Percentiles rank a stretch among this genome's conserved stretches.
These are phyloP conservation scores for Acanthornis magna DNA, from an alignment of 2,797 vertebrate genomes.

Conservation along the genomic window DNA sequence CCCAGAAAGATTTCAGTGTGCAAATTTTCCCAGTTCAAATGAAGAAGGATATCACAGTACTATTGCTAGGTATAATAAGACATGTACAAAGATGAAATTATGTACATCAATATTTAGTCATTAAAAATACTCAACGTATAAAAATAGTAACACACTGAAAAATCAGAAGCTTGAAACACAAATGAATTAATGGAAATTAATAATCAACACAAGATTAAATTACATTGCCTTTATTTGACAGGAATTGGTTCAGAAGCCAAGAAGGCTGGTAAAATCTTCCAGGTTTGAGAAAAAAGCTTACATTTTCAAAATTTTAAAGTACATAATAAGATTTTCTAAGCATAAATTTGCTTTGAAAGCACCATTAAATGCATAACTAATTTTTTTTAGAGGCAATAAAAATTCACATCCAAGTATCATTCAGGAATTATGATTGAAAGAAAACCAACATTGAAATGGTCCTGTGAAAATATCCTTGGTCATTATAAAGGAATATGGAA, in stretches of 20 bases:
- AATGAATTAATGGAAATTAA: background rate
- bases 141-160: background rate
- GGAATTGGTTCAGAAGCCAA: background rate
- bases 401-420: too few relatives aligned
- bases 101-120: background rate
- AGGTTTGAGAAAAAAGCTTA: background rate
- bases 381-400: background rate
- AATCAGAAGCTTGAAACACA: background rate
- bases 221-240: background rate
- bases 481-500: background rate
- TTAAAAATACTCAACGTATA: background rate
- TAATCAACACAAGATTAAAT: background rate
- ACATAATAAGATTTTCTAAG: background rate
- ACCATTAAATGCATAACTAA: background rate
- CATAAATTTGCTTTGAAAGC: background rate
- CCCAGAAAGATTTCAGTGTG: background rate
- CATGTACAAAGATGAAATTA: background rate
- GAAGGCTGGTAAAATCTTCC: background rate
- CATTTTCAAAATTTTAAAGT: background rate
- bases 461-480: background rate
- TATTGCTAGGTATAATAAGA: background rate
- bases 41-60: background rate
- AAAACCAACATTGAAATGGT: background rate
- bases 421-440: background rate
- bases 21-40: background rate